phyloP scores from a whole-genome alignment of 2,797 vertebrate genomes.

The Sciurus vulgaris region DNA sequence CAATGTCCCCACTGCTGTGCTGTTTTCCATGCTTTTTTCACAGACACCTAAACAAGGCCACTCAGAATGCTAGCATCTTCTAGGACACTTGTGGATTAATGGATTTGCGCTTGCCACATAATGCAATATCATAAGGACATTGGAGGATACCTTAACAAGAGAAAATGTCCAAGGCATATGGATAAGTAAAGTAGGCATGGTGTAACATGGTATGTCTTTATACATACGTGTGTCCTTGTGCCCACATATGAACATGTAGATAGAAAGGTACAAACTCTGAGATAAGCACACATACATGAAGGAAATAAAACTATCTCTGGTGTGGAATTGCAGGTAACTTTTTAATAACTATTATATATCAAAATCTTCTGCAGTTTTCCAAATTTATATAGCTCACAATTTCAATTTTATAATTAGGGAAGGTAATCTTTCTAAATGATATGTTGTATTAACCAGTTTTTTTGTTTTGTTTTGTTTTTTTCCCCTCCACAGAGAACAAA shows the following conservation, averaged over 20 bases:
- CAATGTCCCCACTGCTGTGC: too few species aligned
- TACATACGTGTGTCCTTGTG: neutral
- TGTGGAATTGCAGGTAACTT: neutral
- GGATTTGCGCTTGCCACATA: neutral
- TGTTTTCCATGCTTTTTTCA: neutral
- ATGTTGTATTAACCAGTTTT: neutral
- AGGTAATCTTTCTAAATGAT: neutral
- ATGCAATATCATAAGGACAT: neutral
- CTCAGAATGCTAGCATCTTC: neutral
- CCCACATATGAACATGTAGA: neutral
- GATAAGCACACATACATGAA: neutral
- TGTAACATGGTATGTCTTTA: neutral
- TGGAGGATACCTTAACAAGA: neutral
- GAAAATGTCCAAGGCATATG: neutral
- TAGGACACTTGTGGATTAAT: neutral
- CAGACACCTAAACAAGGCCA: neutral
- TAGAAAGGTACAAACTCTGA: neutral
- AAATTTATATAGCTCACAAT: neutral
- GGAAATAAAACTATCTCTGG: neutral
- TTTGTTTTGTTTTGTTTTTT: constrained; percentile 14
- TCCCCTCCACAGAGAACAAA: neutral
- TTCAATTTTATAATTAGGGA: neutral
- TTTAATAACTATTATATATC: neutral
- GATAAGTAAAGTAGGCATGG: neutral
- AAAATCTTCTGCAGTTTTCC: neutral